A percentile compares a stretch with the other conserved stretches of the same genome.
Conservation (phyloP, 1,140 invertebrate species). For the Brachionus koreanus region DNA sequence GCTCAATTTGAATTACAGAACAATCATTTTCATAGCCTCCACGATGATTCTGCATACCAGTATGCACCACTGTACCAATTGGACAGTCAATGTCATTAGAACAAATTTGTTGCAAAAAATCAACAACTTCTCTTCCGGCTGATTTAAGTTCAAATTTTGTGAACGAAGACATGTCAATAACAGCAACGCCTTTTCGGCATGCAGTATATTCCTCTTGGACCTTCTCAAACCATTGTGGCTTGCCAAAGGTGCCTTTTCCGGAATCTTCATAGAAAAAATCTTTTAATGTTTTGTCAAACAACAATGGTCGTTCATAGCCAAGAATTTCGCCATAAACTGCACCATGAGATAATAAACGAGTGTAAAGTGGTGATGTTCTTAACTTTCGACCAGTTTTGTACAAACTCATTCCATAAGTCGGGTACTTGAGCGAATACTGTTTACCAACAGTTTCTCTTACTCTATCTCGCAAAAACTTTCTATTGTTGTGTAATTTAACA, state of each 20-base stretch:
- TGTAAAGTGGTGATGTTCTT: slow-evolving; percentile 91
- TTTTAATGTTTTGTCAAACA: slow-evolving; percentile 27
- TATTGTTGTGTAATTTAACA: slow-evolving; percentile 89
- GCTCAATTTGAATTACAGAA: slow-evolving; percentile 78
- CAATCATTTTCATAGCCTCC: slow-evolving; percentile 99
- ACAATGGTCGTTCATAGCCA: slow-evolving; percentile 93
- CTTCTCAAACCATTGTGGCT: slow-evolving; percentile 87
- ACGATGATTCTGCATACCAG: slow-evolving; percentile 90
- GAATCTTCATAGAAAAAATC: slow-evolving; percentile 35
- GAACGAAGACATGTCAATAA: slow-evolving; percentile 96
- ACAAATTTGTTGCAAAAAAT: slow-evolving; percentile 41
- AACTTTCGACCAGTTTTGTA: slow-evolving; percentile 83
- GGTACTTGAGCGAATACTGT: slow-evolving; percentile 39
- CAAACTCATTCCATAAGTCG: slow-evolving; percentile 42
- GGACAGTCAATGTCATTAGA: slow-evolving; percentile 73
- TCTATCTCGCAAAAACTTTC: slow-evolving; percentile 83
- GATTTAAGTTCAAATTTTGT: slow-evolving; percentile 93
- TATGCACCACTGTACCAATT: slow-evolving; percentile 88
- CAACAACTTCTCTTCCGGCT: slow-evolving; percentile 57
- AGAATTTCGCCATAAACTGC: slow-evolving; percentile 97
- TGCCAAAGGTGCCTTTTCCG: slow-evolving; percentile 58
- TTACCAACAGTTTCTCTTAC: slow-evolving; percentile 72
- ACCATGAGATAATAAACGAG: slow-evolving; percentile 79
- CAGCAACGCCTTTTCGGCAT: slow-evolving; percentile 83
- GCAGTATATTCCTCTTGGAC: slow-evolving; percentile 85